Evolutionary conservation across 2,797 vertebrate species (phyloP), one percentile per base, ranked within the genome.

Genomic region (Sebastes trivittatus): DNA sequence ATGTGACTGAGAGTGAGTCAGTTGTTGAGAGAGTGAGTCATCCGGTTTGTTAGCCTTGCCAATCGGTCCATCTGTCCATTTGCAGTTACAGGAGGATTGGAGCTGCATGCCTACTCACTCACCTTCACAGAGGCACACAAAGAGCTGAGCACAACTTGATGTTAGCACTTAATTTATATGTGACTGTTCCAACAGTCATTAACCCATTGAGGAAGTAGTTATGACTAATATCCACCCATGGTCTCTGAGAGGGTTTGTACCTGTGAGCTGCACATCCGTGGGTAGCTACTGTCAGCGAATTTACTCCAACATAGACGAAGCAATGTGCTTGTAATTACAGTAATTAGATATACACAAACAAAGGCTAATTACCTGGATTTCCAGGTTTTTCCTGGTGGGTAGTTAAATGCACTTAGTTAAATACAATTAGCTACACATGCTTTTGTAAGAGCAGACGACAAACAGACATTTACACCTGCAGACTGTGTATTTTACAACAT

Each of bases 21-120:
- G 69, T 69, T 16, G 42, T 61, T 86, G 55, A 60, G 32, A 0
- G n/a, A 55, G 66, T 87, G 84, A 87, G 30, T 86, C 86, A 84
- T 64, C 42, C 16, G 55, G 34, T 69, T 77, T 38, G 77, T 42
- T 78, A 64, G 64, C 72, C 29, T 72, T 7, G 27, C 6, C 30
- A 11, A 72, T 11, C 3, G 3, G 62, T 73, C 75, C 77, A 75
- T 87, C 81, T 80, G 76, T 75, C 67, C 71, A 32, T 81, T 68
- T 72, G 70, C 55, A 73, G 62, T 25, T 75, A 77, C 29, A 75
- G 73, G 49, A 62, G 52, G 42, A 46, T 13, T 36, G 3, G 13
- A 75, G 42, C 32, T 72, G 76, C 30, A 58, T 59, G 56, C 74
- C 63, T 30, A 65, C 82, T 68, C 80, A 3, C 66, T 73, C 62